These are phyloP conservation scores for Arbacia lixula DNA, from an alignment of 53 echinoderm and acorn worm genomes.

Conservation along the genomic window DNA sequence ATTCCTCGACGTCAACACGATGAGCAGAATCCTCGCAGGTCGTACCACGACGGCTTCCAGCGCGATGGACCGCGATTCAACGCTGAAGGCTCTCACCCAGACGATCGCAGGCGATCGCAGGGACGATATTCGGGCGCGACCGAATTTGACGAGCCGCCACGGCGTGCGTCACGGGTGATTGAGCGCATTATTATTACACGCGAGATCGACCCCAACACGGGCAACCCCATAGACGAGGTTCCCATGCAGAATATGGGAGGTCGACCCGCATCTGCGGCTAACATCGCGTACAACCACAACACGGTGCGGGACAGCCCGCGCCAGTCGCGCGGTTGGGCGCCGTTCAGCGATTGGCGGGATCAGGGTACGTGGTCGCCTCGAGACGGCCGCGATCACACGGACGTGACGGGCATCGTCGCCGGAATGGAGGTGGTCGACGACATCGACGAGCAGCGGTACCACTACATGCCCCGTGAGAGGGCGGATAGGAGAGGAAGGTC, in stretches of 20 bases:
- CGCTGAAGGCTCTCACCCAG: background rate
- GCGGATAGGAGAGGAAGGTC: slow-evolving; percentile 12
- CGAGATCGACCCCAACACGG: slow-evolving; percentile 35
- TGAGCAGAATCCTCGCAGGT: background rate
- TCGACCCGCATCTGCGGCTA: background rate
- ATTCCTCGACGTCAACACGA: background rate
- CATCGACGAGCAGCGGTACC: background rate
- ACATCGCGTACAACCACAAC: slow-evolving; percentile 19
- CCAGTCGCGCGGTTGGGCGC: slow-evolving; percentile 29
- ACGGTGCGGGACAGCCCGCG: slow-evolving; percentile 4
- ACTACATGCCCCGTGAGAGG: slow-evolving; percentile 35
- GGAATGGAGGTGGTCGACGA: slow-evolving; percentile 11
- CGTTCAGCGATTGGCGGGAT: slow-evolving; percentile 7
- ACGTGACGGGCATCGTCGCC: slow-evolving; percentile 39
- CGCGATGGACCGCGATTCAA: slow-evolving; percentile 23
- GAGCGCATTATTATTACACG: slow-evolving; percentile 42
- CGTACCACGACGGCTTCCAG: background rate
- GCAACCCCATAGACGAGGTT: slow-evolving; percentile 6
- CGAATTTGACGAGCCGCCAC: background rate
- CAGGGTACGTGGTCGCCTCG: slow-evolving; percentile 49
- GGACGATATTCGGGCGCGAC: background rate
- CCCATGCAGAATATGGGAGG: slow-evolving; percentile 7
- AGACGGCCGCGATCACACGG: background rate
- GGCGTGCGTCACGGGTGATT: slow-evolving; percentile 12
- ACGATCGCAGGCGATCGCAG: background rate